phyloP scores from a whole-genome alignment of 2,888 invertebrate species.

The Deilephila elpenor region DNA sequence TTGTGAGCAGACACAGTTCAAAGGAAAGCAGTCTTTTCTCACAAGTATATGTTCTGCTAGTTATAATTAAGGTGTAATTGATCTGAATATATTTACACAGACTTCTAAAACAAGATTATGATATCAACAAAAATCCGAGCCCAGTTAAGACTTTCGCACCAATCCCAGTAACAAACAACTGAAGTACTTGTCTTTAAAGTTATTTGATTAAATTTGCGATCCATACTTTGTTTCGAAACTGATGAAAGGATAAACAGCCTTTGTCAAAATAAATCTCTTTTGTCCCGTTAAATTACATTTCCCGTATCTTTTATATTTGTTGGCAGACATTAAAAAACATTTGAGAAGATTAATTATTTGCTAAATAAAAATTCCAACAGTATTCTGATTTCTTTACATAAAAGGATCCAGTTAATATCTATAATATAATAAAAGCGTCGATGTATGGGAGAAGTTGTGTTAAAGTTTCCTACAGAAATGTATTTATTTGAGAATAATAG shows the following conservation, averaged over 20 bases:
- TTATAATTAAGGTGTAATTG: not conserved
- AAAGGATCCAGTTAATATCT: no score
- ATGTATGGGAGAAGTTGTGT: no score
- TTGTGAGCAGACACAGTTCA: not conserved
- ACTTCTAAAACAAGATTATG: no score
- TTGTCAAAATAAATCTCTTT: not conserved
- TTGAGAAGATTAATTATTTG: not conserved
- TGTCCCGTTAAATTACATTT: not conserved
- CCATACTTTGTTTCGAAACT: not conserved
- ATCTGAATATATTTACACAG: no score
- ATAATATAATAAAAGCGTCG: no score
- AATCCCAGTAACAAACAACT: not conserved
- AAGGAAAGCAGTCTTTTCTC: not conserved
- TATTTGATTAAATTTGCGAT: slow-evolving; percentile 15
- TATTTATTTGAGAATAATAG: no score
- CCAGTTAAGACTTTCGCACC: no score
- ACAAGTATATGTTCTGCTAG: not conserved
- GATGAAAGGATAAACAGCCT: not conserved
- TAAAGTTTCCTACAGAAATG: no score
- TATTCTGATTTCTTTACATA: no score
- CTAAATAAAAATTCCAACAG: not conserved
- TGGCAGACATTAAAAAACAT: not conserved
- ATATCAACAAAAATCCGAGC: no score
- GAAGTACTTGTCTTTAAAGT: not conserved
- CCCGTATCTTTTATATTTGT: not conserved